Evolutionary conservation across 1,140 invertebrate genomes (phyloP).

Genomic region (Listronotus bonariensis): DNA sequence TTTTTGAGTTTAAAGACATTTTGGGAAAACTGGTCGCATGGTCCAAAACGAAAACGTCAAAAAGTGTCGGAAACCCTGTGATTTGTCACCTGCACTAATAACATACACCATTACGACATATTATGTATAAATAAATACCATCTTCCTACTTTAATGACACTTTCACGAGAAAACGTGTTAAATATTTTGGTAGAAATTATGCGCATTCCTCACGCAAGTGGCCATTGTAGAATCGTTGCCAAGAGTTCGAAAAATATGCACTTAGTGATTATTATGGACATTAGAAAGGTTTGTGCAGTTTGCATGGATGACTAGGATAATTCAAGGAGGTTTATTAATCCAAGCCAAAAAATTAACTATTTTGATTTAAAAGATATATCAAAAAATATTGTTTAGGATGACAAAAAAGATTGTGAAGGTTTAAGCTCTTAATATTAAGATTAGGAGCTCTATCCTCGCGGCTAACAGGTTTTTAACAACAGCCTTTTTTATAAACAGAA

Average conservation of each 20-base stretch:
- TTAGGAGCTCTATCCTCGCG: no score
- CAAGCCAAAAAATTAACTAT: no score
- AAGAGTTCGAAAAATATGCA: constrained; percentile 10
- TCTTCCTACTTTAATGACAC: background rate
- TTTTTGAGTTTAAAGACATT: no score
- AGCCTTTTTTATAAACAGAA: no score
- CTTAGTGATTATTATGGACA: constrained; percentile 5
- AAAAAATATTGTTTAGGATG: no score
- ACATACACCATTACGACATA: background rate
- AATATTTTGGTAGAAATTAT: background rate
- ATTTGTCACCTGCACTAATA: constrained; percentile 1
- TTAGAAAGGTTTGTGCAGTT: background rate
- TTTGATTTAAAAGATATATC: no score
- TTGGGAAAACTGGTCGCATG: no score
- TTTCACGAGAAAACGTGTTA: constrained; percentile 11
- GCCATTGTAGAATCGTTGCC: constrained; percentile 6
- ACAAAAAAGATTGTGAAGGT: no score
- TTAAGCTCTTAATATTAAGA: no score
- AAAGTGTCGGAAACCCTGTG: background rate
- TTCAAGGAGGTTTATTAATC: no score
- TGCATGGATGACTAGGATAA: background rate
- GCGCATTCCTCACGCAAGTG: constrained; percentile 7
- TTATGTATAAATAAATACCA: constrained; percentile 3
- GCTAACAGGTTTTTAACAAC: no score
- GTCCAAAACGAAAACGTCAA: background rate